Conservation (phyloP, 2,113 vertebrate species). For the Anhinga anhinga region DNA sequence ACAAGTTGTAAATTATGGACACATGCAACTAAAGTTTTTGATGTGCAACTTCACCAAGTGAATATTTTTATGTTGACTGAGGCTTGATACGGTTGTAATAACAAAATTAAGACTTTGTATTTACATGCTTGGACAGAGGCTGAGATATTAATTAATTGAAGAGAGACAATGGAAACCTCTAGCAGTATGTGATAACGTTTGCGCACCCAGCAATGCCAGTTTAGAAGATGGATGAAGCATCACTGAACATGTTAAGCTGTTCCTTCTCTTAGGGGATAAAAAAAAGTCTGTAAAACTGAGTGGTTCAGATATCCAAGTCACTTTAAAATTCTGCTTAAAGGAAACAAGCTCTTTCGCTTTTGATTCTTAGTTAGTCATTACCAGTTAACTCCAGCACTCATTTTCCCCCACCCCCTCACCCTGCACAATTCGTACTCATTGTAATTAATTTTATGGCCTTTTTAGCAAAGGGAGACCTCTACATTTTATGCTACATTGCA, state of each 20-base stretch:
- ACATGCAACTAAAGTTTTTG: not conserved
- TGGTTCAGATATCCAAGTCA: not conserved
- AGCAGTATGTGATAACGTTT: not conserved
- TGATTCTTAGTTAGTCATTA: slow-evolving; percentile 63
- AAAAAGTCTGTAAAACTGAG: not conserved
- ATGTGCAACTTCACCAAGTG: not conserved
- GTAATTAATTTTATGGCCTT: slow-evolving; percentile 85
- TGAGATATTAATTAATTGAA: slow-evolving; percentile 6
- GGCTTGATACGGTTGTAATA: not conserved
- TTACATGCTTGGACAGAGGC: not conserved
- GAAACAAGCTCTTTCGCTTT: slow-evolving; percentile 18
- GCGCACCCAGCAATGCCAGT: not conserved
- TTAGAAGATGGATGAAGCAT: not conserved
- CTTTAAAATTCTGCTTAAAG: not conserved
- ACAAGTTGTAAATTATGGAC: not conserved
- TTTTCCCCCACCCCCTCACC: slow-evolving; percentile 52
- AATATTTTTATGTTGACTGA: not conserved
- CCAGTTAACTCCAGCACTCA: slow-evolving; percentile 60
- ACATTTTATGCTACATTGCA: slow-evolving; percentile 88
- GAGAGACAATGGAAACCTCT: not conserved
- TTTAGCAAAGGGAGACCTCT: slow-evolving; percentile 80
- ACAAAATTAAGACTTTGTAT: not conserved
- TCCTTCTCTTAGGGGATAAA: not conserved
- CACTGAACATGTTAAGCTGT: not conserved
- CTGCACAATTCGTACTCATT: slow-evolving; percentile 74